A percentile compares a stretch with the other conserved stretches of the same genome.
phyloP scores from a whole-genome alignment of 2,888 invertebrate species.

The Trachelus tabidus region DNA sequence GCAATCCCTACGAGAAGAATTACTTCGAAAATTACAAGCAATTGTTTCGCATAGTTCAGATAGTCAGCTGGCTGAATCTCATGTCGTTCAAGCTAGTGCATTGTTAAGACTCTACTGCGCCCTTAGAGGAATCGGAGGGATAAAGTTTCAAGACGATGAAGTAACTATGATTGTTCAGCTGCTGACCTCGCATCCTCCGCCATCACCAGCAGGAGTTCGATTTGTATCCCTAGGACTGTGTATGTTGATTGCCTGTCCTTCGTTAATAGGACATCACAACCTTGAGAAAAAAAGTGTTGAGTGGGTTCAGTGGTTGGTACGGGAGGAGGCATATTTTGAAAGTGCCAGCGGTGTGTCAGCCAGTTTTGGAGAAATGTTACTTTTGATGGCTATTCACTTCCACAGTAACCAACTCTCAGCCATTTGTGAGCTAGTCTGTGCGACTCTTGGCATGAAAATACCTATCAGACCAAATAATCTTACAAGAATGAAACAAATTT shows the following conservation, averaged over 20 bases:
- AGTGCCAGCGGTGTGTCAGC: conserved; percentile 86
- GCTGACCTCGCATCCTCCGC: conserved; percentile 88
- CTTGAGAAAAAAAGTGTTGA: conserved; percentile 89
- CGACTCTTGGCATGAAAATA: conserved; percentile 95
- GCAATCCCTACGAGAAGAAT: conserved; percentile 79
- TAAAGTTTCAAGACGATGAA: conserved; percentile 95
- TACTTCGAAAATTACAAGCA: conserved; percentile 77
- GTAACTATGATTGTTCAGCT: conserved; percentile 84
- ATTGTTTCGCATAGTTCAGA: conserved; percentile 74
- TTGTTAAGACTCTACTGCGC: conserved; percentile 91
- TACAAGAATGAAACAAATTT: conserved; percentile 90
- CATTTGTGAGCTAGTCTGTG: conserved; percentile 93
- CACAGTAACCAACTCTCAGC: conserved; percentile 94
- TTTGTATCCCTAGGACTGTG: conserved; percentile 94
- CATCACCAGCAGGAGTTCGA: conserved; percentile 91
- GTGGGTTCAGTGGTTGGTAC: conserved; percentile 94
- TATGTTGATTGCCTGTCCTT: conserved; percentile 94
- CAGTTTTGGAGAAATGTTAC: conserved; percentile 94
- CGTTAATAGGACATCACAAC: conserved; percentile 74
- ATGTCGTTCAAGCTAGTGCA: conserved; percentile 89
- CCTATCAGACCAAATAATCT: conserved; percentile 88
- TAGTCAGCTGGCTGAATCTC: conserved; percentile 72
- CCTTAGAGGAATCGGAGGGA: conserved; percentile 89
- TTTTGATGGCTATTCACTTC: conserved; percentile 96
- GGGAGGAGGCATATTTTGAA: conserved; percentile 90